Evolutionary conservation across 2,113 vertebrate genomes (phyloP).

Genomic region (Myiozetetes cayanensis): DNA sequence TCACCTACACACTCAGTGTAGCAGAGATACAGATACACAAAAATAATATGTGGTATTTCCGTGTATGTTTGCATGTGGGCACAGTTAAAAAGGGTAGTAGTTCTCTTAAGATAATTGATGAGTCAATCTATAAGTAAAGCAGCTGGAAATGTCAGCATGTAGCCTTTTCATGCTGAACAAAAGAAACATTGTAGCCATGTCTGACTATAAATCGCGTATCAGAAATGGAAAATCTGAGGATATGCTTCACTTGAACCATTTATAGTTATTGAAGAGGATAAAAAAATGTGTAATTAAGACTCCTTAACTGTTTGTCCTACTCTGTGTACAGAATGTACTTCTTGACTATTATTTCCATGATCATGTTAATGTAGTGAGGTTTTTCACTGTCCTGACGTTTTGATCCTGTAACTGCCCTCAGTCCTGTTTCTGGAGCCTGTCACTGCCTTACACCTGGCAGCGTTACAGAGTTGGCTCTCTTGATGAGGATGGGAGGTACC

Average conservation of each 20-base stretch:
- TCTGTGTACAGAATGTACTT: not conserved
- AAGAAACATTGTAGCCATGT: not conserved
- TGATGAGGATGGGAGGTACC: not conserved
- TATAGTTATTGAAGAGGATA: not conserved
- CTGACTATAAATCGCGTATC: not conserved
- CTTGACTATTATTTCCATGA: not conserved
- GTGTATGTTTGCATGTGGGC: not conserved
- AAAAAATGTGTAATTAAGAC: not conserved
- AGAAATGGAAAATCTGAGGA: not conserved
- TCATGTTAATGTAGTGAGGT: not conserved
- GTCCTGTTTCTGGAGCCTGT: not conserved
- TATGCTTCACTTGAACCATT: not conserved
- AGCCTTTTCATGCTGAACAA: not conserved
- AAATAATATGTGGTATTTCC: not conserved
- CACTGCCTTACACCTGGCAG: rapidly evolving
- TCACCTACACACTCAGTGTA: not conserved
- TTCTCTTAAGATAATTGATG: not conserved
- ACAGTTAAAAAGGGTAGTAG: not conserved
- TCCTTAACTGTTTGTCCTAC: not conserved
- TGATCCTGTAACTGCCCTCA: not conserved
- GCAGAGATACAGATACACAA: not conserved
- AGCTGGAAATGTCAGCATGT: not conserved
- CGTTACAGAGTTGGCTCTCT: rapidly evolving
- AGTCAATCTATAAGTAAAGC: not conserved
- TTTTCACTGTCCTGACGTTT: rapidly evolving